phyloP scores from a whole-genome alignment of 2,113 vertebrate species.

The Cyanocitta stelleri region DNA sequence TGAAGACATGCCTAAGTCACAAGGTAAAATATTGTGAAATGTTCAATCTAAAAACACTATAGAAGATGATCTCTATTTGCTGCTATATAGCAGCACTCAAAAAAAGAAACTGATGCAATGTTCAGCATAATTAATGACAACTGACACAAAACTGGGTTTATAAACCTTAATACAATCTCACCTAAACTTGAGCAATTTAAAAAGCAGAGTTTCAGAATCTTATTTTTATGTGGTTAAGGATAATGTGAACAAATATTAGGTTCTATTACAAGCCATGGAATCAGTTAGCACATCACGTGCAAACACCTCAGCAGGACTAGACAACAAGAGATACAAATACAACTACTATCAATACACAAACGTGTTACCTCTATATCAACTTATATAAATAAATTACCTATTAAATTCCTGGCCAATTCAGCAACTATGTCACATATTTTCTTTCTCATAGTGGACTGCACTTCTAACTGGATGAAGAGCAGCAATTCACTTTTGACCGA shows the following conservation, averaged over 20 bases:
- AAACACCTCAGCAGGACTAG: neutral
- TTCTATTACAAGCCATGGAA: neutral
- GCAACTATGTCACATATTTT: slow-evolving; percentile 96
- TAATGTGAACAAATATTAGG: neutral
- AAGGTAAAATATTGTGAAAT: neutral
- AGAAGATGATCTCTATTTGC: neutral
- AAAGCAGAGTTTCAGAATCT: neutral
- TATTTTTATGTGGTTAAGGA: neutral
- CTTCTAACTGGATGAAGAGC: slow-evolving; percentile 88
- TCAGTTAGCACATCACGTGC: neutral
- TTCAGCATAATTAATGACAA: neutral
- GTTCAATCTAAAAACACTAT: neutral
- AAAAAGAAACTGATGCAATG: neutral
- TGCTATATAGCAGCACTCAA: neutral
- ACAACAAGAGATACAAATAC: neutral
- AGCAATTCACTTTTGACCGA: slow-evolving; percentile 91
- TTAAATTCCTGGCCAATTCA: slow-evolving; percentile 91
- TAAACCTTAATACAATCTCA: neutral
- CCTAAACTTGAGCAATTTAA: neutral
- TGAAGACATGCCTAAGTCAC: neutral
- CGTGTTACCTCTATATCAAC: neutral
- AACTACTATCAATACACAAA: neutral
- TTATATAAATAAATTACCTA: slow-evolving; percentile 73
- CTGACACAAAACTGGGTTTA: neutral
- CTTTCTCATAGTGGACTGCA: slow-evolving; percentile 87